A percentile compares a stretch with the other conserved stretches of the same genome.
These are phyloP conservation scores for Paralichthys olivaceus DNA, from an alignment of 2,113 vertebrate species.

Conservation along the genomic window DNA sequence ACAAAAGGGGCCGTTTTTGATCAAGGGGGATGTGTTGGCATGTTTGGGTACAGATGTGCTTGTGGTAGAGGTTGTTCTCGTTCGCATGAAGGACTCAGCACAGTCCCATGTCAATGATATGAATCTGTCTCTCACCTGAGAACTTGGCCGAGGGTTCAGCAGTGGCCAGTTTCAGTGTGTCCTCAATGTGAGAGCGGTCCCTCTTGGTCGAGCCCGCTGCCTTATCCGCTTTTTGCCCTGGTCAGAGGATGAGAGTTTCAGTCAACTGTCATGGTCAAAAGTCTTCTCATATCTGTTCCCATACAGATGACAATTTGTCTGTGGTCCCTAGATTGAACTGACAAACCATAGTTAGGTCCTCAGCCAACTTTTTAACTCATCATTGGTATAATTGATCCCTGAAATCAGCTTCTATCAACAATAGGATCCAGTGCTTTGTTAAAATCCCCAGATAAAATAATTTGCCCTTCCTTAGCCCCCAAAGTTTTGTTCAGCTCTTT, in stretches of 20 bases:
- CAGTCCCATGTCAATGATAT: neutral
- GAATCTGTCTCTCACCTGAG: constrained; percentile 82
- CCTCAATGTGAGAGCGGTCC: constrained; percentile 92
- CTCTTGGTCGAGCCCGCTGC: constrained; percentile 74
- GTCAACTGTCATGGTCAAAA: neutral
- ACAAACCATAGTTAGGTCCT: too few relatives aligned
- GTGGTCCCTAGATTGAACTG: neutral
- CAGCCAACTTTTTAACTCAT: too few relatives aligned
- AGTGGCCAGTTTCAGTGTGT: constrained; percentile 86
- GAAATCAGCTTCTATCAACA: too few relatives aligned
- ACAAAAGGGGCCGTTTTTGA: neutral
- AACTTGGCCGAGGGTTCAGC: constrained; percentile 87
- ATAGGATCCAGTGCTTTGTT: too few relatives aligned
- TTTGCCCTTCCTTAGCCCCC: too few relatives aligned
- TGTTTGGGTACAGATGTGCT: neutral
- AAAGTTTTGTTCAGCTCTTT: too few relatives aligned
- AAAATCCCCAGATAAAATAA: too few relatives aligned
- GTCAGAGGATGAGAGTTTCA: constrained; percentile 17
- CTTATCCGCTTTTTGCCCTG: constrained; percentile 73
- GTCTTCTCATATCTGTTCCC: neutral
- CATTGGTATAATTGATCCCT: too few relatives aligned
- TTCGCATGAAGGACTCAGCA: neutral
- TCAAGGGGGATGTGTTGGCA: neutral
- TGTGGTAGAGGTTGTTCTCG: neutral
- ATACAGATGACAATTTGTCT: neutral